Percentiles rank a stretch among this genome's conserved stretches.
phyloP scores from a whole-genome alignment of 1,140 invertebrate genomes.

The Choristoneura fumiferana region DNA sequence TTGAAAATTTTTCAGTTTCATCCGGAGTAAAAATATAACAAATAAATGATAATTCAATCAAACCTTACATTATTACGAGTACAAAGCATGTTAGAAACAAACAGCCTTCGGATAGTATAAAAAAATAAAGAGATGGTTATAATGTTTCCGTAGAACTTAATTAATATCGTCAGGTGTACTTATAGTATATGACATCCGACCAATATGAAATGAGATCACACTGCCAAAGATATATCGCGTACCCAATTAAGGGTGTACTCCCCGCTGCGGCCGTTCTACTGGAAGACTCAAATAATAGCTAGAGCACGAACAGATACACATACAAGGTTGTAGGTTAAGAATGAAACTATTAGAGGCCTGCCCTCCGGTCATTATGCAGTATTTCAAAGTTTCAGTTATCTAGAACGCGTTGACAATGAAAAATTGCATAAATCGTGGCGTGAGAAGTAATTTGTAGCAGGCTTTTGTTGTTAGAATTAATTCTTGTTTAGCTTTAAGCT shows the following conservation, averaged over 20 bases:
- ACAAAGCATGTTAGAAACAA: no score
- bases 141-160: no score
- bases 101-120: no score
- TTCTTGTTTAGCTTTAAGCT: not conserved
- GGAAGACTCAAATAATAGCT: constrained; percentile 41
- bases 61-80: no score
- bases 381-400: constrained; percentile 56
- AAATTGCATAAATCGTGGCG: constrained; percentile 38
- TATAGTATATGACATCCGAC: constrained; percentile 25
- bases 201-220: constrained; percentile 46
- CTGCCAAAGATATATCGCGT: constrained; percentile 59
- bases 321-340: constrained; percentile 32
- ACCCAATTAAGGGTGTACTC: constrained; percentile 69
- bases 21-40: no score
- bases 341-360: constrained; percentile 60
- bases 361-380: constrained; percentile 55
- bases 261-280: constrained; percentile 62
- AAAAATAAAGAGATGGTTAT: no score
- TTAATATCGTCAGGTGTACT: constrained; percentile 14
- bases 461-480: constrained; percentile 2
- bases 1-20: no score
- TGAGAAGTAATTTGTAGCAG: constrained; percentile 13
- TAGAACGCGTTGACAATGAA: constrained; percentile 50
- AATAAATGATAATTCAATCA: no score
- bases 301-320: constrained; percentile 11